Conservation (phyloP, 2,797 vertebrate genomes). For the Mormyrops boulengeri region DNA sequence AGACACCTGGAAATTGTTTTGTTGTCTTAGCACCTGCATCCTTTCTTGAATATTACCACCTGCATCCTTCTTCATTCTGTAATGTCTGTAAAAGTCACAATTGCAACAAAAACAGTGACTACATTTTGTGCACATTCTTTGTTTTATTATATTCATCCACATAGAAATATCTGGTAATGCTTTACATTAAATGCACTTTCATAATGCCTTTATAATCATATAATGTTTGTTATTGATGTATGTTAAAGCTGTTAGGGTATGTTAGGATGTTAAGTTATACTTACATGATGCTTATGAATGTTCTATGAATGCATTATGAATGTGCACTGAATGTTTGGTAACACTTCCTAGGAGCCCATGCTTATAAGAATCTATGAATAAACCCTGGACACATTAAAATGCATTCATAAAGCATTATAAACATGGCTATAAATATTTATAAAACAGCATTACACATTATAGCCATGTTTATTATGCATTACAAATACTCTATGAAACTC, state of each 20-base stretch:
- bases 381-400: no score
- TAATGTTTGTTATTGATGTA: background rate
- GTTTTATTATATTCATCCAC: background rate
- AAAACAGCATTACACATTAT: no score
- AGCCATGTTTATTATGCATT: no score
- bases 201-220: background rate
- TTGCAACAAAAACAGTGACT: background rate
- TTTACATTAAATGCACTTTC: background rate
- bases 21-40: background rate
- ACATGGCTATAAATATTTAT: no score
- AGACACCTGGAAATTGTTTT: background rate
- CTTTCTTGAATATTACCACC: background rate
- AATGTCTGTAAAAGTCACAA: background rate
- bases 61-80: background rate
- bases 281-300: no score
- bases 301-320: no score
- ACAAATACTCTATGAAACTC: no score
- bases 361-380: no score
- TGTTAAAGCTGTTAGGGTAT: background rate
- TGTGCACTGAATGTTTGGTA: no score
- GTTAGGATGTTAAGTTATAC: background rate
- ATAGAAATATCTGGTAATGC: background rate
- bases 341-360: no score
- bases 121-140: background rate
- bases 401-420: no score